Base-by-base conservation (phyloP, 2,113 vertebrate species). In the Pagrus major region DNA sequence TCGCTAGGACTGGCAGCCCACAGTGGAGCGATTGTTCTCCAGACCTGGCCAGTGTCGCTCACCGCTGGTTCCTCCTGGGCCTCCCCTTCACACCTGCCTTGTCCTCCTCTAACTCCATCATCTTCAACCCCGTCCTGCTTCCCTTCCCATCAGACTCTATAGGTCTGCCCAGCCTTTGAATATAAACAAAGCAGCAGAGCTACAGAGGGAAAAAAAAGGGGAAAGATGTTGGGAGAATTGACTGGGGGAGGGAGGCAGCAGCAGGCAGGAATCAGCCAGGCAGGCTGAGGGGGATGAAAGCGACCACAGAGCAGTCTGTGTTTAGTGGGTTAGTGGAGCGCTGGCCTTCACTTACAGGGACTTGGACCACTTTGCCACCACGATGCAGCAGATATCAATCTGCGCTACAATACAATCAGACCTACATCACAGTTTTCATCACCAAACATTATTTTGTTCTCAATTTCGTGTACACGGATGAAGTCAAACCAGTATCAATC, bases 261-360 rank as follows among this genome's bases (percentile, higher is more conserved):
- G 54, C 1, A 35, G 33, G 4, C 41, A 78, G 52, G 73, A 60
- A 60, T 76, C 60, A 27, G 76, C 59, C 55, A 55, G 76, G 69
- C 67, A 83, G 70, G 67, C 60, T 44, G 81, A 81, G 71, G 60
- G 60, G 78, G 91, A 91, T 90, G 87, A 91, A 89, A 90, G 90
- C 55, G 2, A 84, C 92, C 91, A 81, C 92, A 89, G 78, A 86
- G 84, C 59, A 84, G 89, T 84, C 88, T 92, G 89, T 90, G 86
- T 89, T 93, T 91, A 91, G 92, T 90, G 91, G 92, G 87, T 92
- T 91, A 90, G 87, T 85, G 89, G 89, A 90, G 79, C 73, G 67
- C 64, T 66, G 82, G 80, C 84, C 87, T 80, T 84, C 78, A 59
- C 79, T 88, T 59, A 78, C 59, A 63, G 72, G 64, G 71, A 84